Conservation (phyloP, 1,140 invertebrate species). For the Caenorhabditis brenneri region DNA sequence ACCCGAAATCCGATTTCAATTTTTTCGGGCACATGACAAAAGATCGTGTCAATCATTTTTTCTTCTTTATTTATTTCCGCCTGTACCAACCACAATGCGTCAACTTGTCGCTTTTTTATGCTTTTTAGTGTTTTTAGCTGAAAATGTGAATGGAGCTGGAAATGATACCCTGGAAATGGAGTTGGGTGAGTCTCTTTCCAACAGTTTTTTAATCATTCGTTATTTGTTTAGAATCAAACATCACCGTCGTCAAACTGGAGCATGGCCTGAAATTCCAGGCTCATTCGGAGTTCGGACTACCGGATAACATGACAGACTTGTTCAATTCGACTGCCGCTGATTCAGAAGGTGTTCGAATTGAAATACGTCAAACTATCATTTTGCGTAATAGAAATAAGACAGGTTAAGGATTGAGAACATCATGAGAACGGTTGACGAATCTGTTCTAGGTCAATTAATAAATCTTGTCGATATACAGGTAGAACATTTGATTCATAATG, state of each 20-base stretch:
- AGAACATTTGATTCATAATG: too few species aligned
- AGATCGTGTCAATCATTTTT: not conserved
- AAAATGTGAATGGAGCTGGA: not conserved
- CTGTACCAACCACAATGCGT: not conserved
- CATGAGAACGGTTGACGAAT: too few species aligned
- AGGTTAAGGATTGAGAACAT: slow-evolving; percentile 12
- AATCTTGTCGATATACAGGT: too few species aligned
- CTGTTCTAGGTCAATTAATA: too few species aligned
- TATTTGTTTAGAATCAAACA: slow-evolving; percentile 5
- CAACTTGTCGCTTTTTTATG: not conserved
- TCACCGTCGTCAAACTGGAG: not conserved
- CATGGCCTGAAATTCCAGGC: slow-evolving; percentile 18
- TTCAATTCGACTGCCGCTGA: slow-evolving; percentile 20
- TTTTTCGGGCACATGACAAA: not conserved
- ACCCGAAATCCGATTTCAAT: not conserved
- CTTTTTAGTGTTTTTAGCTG: not conserved
- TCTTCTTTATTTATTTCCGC: not conserved
- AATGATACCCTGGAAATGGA: slow-evolving; percentile 28
- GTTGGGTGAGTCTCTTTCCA: not conserved
- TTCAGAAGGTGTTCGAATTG: slow-evolving; percentile 32
- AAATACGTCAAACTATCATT: slow-evolving; percentile 41
- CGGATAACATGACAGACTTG: slow-evolving; percentile 15
- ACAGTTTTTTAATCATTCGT: not conserved
- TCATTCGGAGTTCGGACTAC: slow-evolving; percentile 19
- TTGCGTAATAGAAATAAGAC: slow-evolving; percentile 42